Conservation (phyloP, 2,113 vertebrate species). For the Callionymus lyra region DNA sequence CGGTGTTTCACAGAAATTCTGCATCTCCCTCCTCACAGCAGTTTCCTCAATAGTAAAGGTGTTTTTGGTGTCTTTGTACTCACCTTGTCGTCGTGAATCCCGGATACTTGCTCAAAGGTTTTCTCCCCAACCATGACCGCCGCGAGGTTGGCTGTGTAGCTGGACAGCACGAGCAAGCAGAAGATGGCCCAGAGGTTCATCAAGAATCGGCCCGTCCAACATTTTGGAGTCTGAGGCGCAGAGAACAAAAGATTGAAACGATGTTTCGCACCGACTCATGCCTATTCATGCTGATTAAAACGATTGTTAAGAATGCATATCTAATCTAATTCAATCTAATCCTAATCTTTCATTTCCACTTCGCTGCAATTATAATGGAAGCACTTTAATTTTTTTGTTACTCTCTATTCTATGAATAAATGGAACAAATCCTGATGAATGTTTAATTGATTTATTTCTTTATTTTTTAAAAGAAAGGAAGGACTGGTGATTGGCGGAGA, state of each 20-base stretch:
- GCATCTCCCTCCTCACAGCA: conserved; percentile 17
- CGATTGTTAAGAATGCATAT: too few species aligned
- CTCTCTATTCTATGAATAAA: too few species aligned
- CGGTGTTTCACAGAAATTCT: conserved; percentile 14
- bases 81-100: conserved; percentile 94
- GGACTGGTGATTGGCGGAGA: too few species aligned
- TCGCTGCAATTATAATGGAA: too few species aligned
- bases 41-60: too few species aligned
- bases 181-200: conserved; percentile 99
- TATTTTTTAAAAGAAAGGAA: too few species aligned
- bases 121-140: conserved; percentile 97
- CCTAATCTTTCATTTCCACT: too few species aligned
- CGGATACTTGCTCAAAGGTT: conserved; percentile 87
- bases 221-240: conserved; percentile 77
- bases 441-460: too few species aligned
- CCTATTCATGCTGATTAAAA: background rate
- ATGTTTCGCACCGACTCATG: background rate
- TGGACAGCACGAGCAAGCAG: conserved; percentile 94
- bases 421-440: too few species aligned
- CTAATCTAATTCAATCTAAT: too few species aligned
- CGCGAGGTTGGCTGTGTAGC: conserved; percentile 92
- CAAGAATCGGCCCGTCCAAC: conserved; percentile 89
- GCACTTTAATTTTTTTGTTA: too few species aligned
- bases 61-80: background rate
- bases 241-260: background rate